Evolutionary conservation across 2,888 invertebrate genomes (phyloP), one percentile per base, ranked within the genome.

Genomic region (Scaeva pyrastri): DNA sequence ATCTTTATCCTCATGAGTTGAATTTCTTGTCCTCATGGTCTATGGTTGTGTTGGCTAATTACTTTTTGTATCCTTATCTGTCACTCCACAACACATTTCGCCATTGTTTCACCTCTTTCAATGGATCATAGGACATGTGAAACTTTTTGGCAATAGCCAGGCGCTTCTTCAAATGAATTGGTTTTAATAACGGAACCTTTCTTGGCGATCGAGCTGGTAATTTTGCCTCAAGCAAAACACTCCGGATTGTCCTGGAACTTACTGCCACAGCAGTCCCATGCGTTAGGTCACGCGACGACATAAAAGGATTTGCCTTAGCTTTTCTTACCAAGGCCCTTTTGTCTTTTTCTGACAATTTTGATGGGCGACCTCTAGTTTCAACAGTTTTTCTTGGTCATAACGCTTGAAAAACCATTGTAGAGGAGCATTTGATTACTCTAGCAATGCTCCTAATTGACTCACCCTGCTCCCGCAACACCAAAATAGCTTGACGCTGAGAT

Each of bases 41-140:
- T n/a, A n/a, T n/a, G n/a, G n/a, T n/a, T n/a, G n/a, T n/a, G n/a
- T n/a, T n/a, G n/a, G n/a, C n/a, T n/a, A n/a, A n/a, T n/a, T n/a
- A n/a, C n/a, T n/a, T n/a, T n/a, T n/a, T n/a, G n/a, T n/a, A n/a
- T n/a, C n/a, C n/a, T n/a, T n/a, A n/a, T n/a, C n/a, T n/a, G n/a
- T n/a, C n/a, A n/a, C n/a, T n/a, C n/a, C n/a, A n/a, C n/a, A 62
- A 21, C 19, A 62, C 21, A 19, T 62, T 41, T 62, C 62, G 26
- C 41, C 43, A 21, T 21, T 62, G 62, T 19, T 62, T 62, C 41
- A 31, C 31, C 31, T 23, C 31, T 14, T 56, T 23, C 11, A 56
- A 31, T 23, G 56, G 31, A 56, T 26, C 31, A 31, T 56, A n/a
- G 12, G 56, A 31, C 56, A 56, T 14, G 31, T 56, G 56, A 7